Evolutionary conservation across 2,888 invertebrate species (phyloP).

Genomic region (Hirtodrosophila trivittata): DNA sequence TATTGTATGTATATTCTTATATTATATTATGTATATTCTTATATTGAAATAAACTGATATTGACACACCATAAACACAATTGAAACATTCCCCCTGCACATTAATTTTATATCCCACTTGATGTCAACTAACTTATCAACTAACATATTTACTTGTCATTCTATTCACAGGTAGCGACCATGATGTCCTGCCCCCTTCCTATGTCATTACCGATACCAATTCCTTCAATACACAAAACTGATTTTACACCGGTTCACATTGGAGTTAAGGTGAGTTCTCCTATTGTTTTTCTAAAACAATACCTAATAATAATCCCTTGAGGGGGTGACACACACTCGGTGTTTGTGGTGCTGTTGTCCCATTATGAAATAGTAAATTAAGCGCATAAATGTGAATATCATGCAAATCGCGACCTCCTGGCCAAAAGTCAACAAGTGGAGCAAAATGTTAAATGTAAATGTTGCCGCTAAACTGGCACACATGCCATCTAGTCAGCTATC

Average conservation of each 20-base stretch:
- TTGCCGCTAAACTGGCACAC: slow-evolving; percentile 53
- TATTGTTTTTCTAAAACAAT: not conserved
- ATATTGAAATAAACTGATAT: no score
- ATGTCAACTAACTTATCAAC: slow-evolving; percentile 20
- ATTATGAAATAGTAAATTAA: slow-evolving; percentile 77
- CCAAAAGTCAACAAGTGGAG: slow-evolving; percentile 68
- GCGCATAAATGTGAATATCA: slow-evolving; percentile 72
- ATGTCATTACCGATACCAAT: slow-evolving; percentile 84
- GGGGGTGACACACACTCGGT: no score
- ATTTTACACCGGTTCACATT: slow-evolving; percentile 84
- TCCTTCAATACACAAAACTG: slow-evolving; percentile 83
- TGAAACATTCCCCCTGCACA: no score
- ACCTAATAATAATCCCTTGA: slow-evolving; percentile 8
- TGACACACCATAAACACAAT: no score
- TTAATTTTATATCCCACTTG: no score
- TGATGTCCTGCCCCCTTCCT: slow-evolving; percentile 85
- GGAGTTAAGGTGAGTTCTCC: slow-evolving; percentile 83
- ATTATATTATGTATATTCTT: no score
- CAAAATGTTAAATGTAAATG: slow-evolving; percentile 73
- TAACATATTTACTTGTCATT: slow-evolving; percentile 59
- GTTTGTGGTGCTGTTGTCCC: slow-evolving; percentile 8
- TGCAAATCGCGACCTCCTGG: slow-evolving; percentile 65
- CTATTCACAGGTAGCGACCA: slow-evolving; percentile 84
- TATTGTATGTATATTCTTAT: no score
- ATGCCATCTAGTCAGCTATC: slow-evolving; percentile 2